Percentiles rank a stretch among this genome's conserved stretches.
Conservation (phyloP, 1,140 invertebrate species). For the Papilio glaucus region DNA sequence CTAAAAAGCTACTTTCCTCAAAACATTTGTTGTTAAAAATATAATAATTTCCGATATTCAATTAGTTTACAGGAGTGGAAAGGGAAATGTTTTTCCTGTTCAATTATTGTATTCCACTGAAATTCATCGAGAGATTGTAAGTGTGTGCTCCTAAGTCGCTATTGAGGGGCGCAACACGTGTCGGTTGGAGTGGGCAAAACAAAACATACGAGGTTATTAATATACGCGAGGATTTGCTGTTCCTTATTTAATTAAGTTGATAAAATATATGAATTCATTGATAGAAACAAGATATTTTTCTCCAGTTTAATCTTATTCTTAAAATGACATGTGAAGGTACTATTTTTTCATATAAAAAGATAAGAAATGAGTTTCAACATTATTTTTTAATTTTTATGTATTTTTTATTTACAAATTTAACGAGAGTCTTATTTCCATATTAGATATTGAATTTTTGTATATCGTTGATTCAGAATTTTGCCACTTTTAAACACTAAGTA, state of each 20-base stretch:
- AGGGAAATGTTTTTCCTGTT: slow-evolving; percentile 8
- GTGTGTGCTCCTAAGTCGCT: slow-evolving; percentile 33
- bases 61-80: not conserved
- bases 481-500: too few species aligned
- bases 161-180: slow-evolving; percentile 38
- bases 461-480: too few species aligned
- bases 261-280: not conserved
- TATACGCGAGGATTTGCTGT: not conserved
- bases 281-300: too few species aligned
- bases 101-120: slow-evolving; percentile 26
- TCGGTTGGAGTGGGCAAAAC: slow-evolving; percentile 31
- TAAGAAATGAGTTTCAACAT: too few species aligned
- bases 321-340: too few species aligned
- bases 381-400: too few species aligned
- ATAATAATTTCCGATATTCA: not conserved
- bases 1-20: not conserved
- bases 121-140: slow-evolving; percentile 34
- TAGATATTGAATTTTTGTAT: too few species aligned
- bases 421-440: too few species aligned
- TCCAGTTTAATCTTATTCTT: too few species aligned
- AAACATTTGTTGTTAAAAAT: not conserved
- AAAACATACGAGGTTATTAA: slow-evolving; percentile 21
- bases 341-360: too few species aligned
- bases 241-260: slow-evolving; percentile 1
- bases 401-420: too few species aligned